phyloP scores from a whole-genome alignment of 1,140 invertebrate genomes.

The Pollicipes pollicipes region DNA sequence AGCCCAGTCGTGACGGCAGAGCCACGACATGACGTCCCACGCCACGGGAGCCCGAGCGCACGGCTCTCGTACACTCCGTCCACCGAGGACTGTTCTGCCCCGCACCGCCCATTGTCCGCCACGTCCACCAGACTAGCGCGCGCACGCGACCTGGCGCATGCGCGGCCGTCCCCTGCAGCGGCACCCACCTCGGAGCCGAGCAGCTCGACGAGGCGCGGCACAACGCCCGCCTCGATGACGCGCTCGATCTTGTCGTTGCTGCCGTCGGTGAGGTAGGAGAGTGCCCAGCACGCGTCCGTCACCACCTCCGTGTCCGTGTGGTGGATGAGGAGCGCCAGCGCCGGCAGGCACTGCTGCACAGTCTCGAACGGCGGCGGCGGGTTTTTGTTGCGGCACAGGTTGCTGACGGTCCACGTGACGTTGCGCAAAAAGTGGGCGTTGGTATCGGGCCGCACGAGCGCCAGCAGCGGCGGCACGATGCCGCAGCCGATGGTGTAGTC shows the following conservation, averaged over 20 bases:
- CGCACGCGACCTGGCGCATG: no score
- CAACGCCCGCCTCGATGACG: conserved; percentile 51
- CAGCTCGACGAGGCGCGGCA: conserved; percentile 55
- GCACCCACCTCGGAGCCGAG: conserved; percentile 45
- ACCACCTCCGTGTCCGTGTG: conserved; percentile 54
- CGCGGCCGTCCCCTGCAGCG: no score
- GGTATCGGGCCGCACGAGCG: conserved; percentile 39
- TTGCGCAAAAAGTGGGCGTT: conserved; percentile 35
- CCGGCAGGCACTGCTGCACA: conserved; percentile 60
- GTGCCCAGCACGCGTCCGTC: conserved; percentile 89
- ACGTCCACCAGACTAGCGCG: no score
- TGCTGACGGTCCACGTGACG: conserved; percentile 80
- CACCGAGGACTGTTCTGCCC: no score
- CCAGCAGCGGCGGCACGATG: conserved; percentile 44
- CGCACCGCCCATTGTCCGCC: no score
- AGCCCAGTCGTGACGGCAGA: no score
- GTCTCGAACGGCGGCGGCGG: conserved; percentile 57
- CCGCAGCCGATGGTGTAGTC: conserved; percentile 39
- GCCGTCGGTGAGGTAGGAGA: conserved; percentile 90
- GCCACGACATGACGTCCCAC: no score
- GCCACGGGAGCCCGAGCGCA: no score
- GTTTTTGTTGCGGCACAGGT: conserved; percentile 81
- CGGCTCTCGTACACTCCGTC: no score
- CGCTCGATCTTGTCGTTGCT: conserved; percentile 79
- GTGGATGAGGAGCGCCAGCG: conserved; percentile 55